Base-by-base conservation (phyloP, 2,888 invertebrate species). In the Phorcus lineatus region DNA sequence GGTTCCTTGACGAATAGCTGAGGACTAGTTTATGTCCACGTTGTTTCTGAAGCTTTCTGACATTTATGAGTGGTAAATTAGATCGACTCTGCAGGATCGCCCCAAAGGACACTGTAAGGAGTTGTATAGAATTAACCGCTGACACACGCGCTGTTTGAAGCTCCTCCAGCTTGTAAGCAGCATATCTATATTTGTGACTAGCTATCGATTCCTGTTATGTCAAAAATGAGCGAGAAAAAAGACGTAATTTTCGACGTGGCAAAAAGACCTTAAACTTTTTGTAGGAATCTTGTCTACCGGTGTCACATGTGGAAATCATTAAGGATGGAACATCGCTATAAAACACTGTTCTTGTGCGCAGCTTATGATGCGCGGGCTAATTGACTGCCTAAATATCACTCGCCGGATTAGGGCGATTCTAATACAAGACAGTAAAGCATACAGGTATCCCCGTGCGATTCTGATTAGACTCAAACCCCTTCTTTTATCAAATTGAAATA, bases 401-500 rank as follows among this genome's bases (percentile, higher is more conserved):
- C 62, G 24, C 28, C 62, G 28, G 62, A 28, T 62, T 62, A 62
- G 62, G 24, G 62, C 13, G 62, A 62, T 22, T 24, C 62, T 62
- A 24, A 62, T 62, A 24, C 28, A 28, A 62, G 28, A 62, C 62
- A n/a, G 62, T 16, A 16, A 17, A 62, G 28, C 47, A 11, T 28
- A 17, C 62, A 62, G 62, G 62, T 28, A 13, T 28, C 62, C 24
- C 28, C 17, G 24, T 2, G 62, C 62, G 62, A 62, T 24, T 62
- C 62, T 62, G 24, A 62, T 62, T 62, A 13, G 11, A 6, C 28
- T 62, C 24, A 62, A 28, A 62, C 62, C 28, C 28, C 28, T 62
- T 62, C 62, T 62, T 62, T 62, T 62, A 62, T 62, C 62, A 62
- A 62, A 62, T 62, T 62, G 62, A 62, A 28, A 62, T 62, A 62